A percentile compares a stretch with the other conserved stretches of the same genome.
phyloP scores from a whole-genome alignment of 2,888 invertebrate species.

The Pandemis heparana region DNA sequence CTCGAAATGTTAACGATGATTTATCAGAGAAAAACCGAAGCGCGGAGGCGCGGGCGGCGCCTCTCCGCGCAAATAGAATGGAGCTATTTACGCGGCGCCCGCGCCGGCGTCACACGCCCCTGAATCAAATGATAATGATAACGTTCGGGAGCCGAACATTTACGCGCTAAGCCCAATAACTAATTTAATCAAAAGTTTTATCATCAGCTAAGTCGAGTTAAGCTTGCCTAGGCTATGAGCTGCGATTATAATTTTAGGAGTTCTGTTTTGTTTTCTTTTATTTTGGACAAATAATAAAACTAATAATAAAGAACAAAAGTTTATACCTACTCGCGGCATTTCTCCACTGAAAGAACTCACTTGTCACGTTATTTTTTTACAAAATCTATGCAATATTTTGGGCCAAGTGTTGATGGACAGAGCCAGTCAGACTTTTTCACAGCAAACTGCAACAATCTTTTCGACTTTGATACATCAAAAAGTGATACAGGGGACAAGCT shows the following conservation, averaged over 20 bases:
- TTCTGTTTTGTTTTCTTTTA: not conserved
- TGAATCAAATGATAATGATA: slow-evolving; percentile 39
- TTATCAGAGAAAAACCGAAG: slow-evolving; percentile 32
- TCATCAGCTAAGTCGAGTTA: slow-evolving; percentile 23
- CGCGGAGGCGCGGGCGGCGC: slow-evolving; percentile 29
- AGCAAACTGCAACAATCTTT: too few relatives aligned
- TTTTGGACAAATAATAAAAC: not conserved
- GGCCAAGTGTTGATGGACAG: too few relatives aligned
- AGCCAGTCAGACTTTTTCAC: too few relatives aligned
- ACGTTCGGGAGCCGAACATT: slow-evolving; percentile 8
- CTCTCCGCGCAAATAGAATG: slow-evolving; percentile 30
- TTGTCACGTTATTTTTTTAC: too few relatives aligned
- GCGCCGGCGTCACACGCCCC: slow-evolving; percentile 23
- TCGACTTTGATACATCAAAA: too few relatives aligned
- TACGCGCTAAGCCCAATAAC: slow-evolving; percentile 16
- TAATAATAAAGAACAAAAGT: too few relatives aligned
- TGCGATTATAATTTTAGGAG: not conserved
- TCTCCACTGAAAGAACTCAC: too few relatives aligned
- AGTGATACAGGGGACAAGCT: too few relatives aligned
- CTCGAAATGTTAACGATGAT: slow-evolving; percentile 21
- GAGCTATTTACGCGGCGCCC: slow-evolving; percentile 31
- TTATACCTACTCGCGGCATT: too few relatives aligned
- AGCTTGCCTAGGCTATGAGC: slow-evolving; percentile 5
- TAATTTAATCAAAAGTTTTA: slow-evolving; percentile 27
- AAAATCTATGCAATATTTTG: too few relatives aligned